phyloP scores from a whole-genome alignment of 2,797 vertebrate genomes.

The Crypturellus tataupa region DNA sequence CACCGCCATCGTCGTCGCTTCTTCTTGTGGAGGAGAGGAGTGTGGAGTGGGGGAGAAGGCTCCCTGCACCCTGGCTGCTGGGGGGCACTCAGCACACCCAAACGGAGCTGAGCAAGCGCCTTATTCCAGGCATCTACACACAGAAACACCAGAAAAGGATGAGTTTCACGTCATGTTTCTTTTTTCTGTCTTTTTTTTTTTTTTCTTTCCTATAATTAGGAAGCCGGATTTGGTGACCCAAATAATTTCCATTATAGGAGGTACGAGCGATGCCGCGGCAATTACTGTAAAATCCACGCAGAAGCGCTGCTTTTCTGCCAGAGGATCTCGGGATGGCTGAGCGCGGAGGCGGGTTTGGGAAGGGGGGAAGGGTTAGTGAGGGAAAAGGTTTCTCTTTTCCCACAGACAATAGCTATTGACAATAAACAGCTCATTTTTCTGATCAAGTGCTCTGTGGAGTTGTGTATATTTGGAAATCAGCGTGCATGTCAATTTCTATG shows the following conservation, averaged over 20 bases:
- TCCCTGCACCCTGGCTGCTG: background rate
- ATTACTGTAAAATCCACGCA: constrained; percentile 13
- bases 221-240: constrained; percentile 38
- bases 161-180: background rate
- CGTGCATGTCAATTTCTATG: background rate
- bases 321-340: background rate
- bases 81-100: background rate
- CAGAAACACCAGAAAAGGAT: background rate
- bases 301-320: background rate
- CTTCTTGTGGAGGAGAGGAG: background rate
- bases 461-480: background rate
- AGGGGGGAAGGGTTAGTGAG: background rate
- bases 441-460: background rate
- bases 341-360: background rate
- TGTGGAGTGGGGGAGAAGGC: background rate
- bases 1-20: background rate
- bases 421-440: background rate
- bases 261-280: constrained; percentile 30
- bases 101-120: background rate
- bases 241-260: constrained; percentile 48
- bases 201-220: constrained; percentile 31
- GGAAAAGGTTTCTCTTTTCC: accelerated
- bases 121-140: constrained; percentile 8
- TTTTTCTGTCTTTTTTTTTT: background rate
- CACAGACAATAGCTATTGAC: background rate